Evolutionary conservation across 2,888 invertebrate species (phyloP).

Genomic region (Drosophila paracracens): DNA sequence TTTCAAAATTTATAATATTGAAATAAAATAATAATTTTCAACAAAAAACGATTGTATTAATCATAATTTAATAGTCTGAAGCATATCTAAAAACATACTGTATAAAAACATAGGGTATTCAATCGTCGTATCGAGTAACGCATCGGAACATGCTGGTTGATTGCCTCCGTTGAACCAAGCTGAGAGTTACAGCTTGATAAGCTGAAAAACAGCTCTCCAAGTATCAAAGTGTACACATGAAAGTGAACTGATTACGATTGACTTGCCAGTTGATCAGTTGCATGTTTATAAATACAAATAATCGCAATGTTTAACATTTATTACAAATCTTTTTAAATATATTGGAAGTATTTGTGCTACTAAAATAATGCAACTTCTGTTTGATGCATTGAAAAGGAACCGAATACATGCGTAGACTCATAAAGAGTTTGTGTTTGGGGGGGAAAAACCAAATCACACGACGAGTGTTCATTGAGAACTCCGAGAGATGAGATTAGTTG

Average conservation of each 20-base stretch:
- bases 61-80: not conserved
- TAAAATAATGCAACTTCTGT: not conserved
- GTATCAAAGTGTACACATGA: not conserved
- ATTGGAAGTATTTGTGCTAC: not conserved
- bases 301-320: not conserved
- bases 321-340: not conserved
- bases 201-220: not conserved
- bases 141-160: not conserved
- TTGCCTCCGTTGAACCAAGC: not conserved
- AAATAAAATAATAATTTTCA: no score
- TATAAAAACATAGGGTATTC: not conserved
- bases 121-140: not conserved
- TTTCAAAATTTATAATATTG: not conserved
- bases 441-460: constrained; percentile 14
- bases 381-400: constrained; percentile 1
- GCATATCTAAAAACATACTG: not conserved
- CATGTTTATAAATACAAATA: not conserved
- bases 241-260: not conserved
- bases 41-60: no score
- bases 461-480: constrained; percentile 6
- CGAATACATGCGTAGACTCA: constrained; percentile 2
- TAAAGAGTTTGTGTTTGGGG: not conserved
- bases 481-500: constrained; percentile 20
- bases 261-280: not conserved
- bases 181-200: constrained; percentile 8